Conservation (phyloP, 2,797 vertebrate species). For the Tapera naevia region DNA sequence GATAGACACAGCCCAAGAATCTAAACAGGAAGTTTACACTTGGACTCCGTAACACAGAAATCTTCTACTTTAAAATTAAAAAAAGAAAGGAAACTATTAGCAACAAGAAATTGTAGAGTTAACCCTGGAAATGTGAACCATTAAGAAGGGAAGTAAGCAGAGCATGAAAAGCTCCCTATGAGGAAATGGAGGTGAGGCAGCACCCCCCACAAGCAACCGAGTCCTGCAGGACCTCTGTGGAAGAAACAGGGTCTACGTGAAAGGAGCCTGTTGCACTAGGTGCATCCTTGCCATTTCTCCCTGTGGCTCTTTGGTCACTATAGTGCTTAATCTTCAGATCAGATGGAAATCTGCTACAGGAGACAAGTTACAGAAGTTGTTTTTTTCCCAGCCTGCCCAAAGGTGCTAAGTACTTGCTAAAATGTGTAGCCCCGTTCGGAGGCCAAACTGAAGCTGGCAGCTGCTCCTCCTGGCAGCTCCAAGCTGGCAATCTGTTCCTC, state of each 20-base stretch:
- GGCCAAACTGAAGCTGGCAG: conserved; percentile 20
- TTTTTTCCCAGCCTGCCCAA: conserved; percentile 13
- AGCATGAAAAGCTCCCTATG: background rate
- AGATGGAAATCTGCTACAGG: background rate
- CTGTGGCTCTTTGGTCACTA: background rate
- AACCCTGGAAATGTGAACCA: background rate
- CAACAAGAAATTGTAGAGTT: background rate
- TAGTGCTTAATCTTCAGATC: background rate
- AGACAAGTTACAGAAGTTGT: conserved; percentile 11
- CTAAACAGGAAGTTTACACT: background rate
- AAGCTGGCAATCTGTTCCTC: background rate
- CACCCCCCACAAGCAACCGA: background rate
- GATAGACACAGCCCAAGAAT: background rate
- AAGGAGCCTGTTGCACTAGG: background rate
- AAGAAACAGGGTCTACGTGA: accelerated
- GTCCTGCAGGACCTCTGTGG: background rate
- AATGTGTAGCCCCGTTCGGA: background rate
- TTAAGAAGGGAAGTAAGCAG: background rate
- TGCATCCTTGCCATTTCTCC: background rate
- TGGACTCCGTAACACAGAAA: background rate
- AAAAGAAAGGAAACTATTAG: background rate
- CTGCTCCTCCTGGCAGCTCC: background rate
- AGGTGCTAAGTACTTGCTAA: conserved; percentile 9
- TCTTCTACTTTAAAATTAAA: background rate
- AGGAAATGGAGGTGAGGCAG: background rate